Evolutionary conservation across 2,888 invertebrate genomes (phyloP), one percentile per base, ranked within the genome.

Genomic region (Agrilus biguttatus): DNA sequence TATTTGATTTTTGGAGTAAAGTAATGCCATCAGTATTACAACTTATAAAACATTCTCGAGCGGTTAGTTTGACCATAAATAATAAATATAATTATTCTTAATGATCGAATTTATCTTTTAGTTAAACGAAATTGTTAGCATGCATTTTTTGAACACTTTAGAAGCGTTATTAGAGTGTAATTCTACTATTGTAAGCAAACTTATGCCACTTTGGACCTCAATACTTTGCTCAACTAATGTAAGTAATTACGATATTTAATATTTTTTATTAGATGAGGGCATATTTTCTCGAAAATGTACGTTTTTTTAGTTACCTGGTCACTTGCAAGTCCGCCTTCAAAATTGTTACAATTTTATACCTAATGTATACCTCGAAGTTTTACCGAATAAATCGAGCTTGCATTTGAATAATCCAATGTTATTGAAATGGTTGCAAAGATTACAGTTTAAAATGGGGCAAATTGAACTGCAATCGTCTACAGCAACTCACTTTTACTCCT

Each of bases 1-100:
- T 97, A 42, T 80, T 95, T 53, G 96, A 97, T 70, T 98, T 98
- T 74, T 98, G 98, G 98, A 89, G 90, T 40, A 89, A 96, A 67
- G 87, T 98, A 6, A 96, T 97, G 34, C 97, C 97, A 0, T 89
- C 87, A 47, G 83, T 98, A 45, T 71, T 98, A 47, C 92, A 96
- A 62, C 72, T 98, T 44, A 81, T 97, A 33, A 83, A 87, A 10
- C 85, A 88, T 59, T 87, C 93, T 10, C 17, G 14, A 36, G 36
- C 17, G n/a, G 36, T 36, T 36, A 36, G 14, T 36, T 14, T 13
- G 4, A 36, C 13, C n/a, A 13, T 55, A 33, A 54, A 55, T 41
- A 50, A 55, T 55, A 57, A 44, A 53, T 54, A 7, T 55, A 55
- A 53, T 53, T 46, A 43, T 33, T 8, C 32, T 36, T 12, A 44